These are phyloP conservation scores for Iselma pallidipennis DNA, from an alignment of 2,888 invertebrate genomes.

Conservation along the genomic window DNA sequence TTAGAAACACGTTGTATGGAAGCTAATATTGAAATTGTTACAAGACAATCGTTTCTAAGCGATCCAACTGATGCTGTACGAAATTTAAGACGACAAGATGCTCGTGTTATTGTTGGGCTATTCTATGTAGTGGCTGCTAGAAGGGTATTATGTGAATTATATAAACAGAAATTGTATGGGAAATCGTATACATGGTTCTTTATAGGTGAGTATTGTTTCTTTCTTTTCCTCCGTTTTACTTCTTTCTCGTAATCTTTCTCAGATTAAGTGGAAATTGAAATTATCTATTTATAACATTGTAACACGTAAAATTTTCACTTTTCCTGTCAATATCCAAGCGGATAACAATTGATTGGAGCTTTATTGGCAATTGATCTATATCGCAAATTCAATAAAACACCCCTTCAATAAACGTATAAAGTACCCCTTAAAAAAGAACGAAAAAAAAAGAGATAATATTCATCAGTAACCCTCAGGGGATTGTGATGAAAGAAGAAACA, in stretches of 20 bases:
- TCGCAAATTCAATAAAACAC: background rate
- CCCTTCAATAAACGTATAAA: background rate
- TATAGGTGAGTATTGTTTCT: constrained; percentile 74
- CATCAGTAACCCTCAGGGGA: no score
- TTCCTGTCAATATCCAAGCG: background rate
- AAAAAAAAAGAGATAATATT: background rate
- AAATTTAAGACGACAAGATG: constrained; percentile 93
- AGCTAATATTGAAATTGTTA: constrained; percentile 92
- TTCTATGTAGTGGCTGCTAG: constrained; percentile 98
- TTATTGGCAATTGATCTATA: background rate
- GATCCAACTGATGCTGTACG: constrained; percentile 96
- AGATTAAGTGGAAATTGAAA: background rate
- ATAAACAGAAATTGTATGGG: constrained; percentile 91
- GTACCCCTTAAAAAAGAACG: no score
- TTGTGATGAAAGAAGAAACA: no score
- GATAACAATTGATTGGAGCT: background rate
- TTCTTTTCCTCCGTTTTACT: no score
- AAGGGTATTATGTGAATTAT: constrained; percentile 94
- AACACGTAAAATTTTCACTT: background rate
- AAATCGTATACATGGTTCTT: constrained; percentile 99
- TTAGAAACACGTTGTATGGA: constrained; percentile 92
- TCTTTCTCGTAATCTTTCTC: background rate
- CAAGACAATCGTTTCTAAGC: constrained; percentile 94
- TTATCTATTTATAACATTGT: background rate
- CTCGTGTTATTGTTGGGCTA: constrained; percentile 95